phyloP scores from a whole-genome alignment of 2,797 vertebrate genomes.

The Leptodactylus fallax region DNA sequence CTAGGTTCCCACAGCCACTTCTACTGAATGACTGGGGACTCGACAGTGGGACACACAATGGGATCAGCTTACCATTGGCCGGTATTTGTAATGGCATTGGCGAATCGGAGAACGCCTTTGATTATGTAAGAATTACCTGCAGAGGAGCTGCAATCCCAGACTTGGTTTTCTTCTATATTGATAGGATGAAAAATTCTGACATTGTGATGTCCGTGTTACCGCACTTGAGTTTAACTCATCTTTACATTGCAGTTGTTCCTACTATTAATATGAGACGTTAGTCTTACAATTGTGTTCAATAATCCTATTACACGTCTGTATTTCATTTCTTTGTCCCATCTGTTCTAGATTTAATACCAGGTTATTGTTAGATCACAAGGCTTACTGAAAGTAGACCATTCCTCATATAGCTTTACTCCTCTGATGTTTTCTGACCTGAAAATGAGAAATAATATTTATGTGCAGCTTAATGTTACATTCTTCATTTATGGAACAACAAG shows the following conservation, averaged over 20 bases:
- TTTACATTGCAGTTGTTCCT: not conserved
- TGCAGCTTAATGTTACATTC: constrained; percentile 36
- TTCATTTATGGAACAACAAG: constrained; percentile 50
- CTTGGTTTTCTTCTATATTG: not conserved
- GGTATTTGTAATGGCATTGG: not conserved
- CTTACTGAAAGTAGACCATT: constrained; percentile 38
- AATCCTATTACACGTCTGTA: constrained; percentile 15
- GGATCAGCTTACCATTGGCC: not conserved
- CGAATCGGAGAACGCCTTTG: not conserved
- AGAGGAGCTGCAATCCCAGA: not conserved
- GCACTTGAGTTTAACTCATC: too few relatives aligned
- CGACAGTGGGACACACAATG: too few relatives aligned
- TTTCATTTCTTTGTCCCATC: constrained; percentile 31
- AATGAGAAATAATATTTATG: constrained; percentile 34
- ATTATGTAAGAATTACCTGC: too few relatives aligned
- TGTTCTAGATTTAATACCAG: constrained; percentile 47
- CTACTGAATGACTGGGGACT: too few relatives aligned
- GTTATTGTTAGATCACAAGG: constrained; percentile 42
- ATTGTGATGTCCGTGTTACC: not conserved
- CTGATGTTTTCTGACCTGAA: constrained; percentile 16
- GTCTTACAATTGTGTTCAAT: not conserved
- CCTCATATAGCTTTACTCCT: not conserved
- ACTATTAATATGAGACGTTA: not conserved
- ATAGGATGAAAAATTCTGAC: too few relatives aligned
- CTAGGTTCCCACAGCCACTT: too few relatives aligned